Evolutionary conservation across 2,797 vertebrate species (phyloP).

Genomic region (Bovichtus variegatus): DNA sequence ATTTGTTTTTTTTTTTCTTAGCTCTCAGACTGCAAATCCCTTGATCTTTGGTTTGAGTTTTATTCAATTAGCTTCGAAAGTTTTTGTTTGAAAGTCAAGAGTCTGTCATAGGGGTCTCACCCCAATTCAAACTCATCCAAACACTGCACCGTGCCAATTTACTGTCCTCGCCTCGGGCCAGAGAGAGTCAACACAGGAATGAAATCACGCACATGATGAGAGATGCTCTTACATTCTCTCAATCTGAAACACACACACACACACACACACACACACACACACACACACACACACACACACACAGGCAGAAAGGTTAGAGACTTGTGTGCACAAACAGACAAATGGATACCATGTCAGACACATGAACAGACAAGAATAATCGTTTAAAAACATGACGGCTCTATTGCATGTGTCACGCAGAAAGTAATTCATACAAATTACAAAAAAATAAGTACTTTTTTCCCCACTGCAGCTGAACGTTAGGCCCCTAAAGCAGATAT

Average conservation of each 20-base stretch:
- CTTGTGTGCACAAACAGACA: not conserved
- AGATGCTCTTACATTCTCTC: not conserved
- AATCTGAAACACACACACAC: not conserved
- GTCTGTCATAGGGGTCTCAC: slow-evolving; percentile 32
- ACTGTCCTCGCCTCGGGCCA: slow-evolving; percentile 54
- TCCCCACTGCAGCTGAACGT: not conserved
- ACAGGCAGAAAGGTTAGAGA: not conserved
- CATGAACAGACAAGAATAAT: not conserved
- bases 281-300: not conserved
- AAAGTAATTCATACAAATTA: not conserved
- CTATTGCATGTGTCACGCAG: not conserved
- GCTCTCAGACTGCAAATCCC: slow-evolving; percentile 16
- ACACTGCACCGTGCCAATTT: slow-evolving; percentile 34
- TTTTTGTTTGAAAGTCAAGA: slow-evolving; percentile 43
- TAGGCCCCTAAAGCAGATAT: not conserved
- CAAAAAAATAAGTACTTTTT: not conserved
- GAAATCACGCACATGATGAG: slow-evolving; percentile 10
- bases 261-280: not conserved
- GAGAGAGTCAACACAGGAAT: slow-evolving; percentile 18
- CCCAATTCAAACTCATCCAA: slow-evolving; percentile 49
- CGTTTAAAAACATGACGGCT: not conserved
- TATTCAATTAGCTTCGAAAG: slow-evolving; percentile 35
- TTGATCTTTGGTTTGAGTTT: slow-evolving; percentile 26
- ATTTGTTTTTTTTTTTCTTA: not conserved
- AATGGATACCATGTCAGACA: not conserved